Base-by-base conservation (phyloP, 2,113 vertebrate species). In the Eptesicus fuscus region DNA sequence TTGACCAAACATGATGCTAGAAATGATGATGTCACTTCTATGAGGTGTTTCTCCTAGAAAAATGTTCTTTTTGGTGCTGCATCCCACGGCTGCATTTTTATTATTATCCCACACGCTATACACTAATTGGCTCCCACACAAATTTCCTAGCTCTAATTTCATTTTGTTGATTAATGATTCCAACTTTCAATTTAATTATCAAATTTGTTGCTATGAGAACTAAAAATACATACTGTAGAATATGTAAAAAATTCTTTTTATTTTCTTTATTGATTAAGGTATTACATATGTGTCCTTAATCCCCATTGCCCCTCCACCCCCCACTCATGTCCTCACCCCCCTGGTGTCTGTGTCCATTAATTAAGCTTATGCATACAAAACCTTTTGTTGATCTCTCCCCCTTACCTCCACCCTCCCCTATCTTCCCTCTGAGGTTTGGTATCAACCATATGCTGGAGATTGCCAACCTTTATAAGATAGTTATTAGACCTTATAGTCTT, bases 91-190 rank as follows among this genome's bases (percentile, higher is more conserved):
- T 93, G 78, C 94, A 63, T 47, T 93, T 87, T 96, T 93, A 95
- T 91, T 93, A 83, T 89, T 65, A 90, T 90, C 30, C 87, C 65
- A 96, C 13, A 94, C 78, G 83, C 35, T 96, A 83, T 84, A 51
- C 18, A 89, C n/a, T 96, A 91, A 93, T 87, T 94, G 80, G 49
- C 47, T 96, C 51, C 92, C 51, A 76, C 22, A 61, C 59, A 95
- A 76, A 97, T 93, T 94, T 96, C 84, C 70, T 70, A 77, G 56
- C 20, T 65, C 37, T 95, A 95, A 94, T 40, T 91, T 94, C 83
- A 96, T 96, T 96, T 93, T 90, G 74, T 96, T 96, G 93, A 94
- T 90, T 85, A 92, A 92, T 96, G 92, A 91, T 87, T 95, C 25
- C 47, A 87, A 63, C 59, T 91, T 96, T 78, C 83, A 95, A 96